phyloP scores from a whole-genome alignment of 1,140 invertebrate species.

The Telenomus remus region DNA sequence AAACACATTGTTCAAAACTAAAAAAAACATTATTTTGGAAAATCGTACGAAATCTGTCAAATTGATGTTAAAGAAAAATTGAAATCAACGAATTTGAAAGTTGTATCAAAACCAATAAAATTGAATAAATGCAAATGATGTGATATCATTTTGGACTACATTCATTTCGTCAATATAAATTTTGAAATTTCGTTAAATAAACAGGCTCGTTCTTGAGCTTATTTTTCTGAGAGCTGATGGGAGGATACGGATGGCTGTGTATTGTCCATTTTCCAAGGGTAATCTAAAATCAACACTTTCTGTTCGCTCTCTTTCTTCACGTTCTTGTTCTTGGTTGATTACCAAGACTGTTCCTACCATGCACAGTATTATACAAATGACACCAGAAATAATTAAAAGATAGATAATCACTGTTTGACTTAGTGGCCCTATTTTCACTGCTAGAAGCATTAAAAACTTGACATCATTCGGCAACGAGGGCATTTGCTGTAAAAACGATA shows the following conservation, averaged over 20 bases:
- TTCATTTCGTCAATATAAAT: background rate
- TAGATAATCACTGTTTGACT: slow-evolving; percentile 61
- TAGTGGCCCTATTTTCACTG: slow-evolving; percentile 54
- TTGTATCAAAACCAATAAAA: too few species aligned
- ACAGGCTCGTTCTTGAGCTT: slow-evolving; percentile 68
- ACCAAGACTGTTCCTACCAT: slow-evolving; percentile 59
- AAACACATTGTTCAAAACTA: too few species aligned
- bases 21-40: too few species aligned
- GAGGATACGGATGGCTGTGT: slow-evolving; percentile 69
- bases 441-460: slow-evolving; percentile 51
- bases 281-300: slow-evolving; percentile 69
- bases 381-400: slow-evolving; percentile 60
- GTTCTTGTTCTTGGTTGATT: slow-evolving; percentile 63
- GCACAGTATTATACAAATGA: slow-evolving; percentile 57
- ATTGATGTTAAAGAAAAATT: too few species aligned
- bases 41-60: too few species aligned
- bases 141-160: too few species aligned
- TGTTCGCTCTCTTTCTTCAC: slow-evolving; percentile 49
- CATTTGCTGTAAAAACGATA: slow-evolving; percentile 62
- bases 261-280: slow-evolving; percentile 70
- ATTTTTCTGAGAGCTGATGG: slow-evolving; percentile 69
- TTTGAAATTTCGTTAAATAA: slow-evolving; percentile 50
- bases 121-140: too few species aligned
- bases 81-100: too few species aligned
- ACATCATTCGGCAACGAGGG: slow-evolving; percentile 49